A percentile compares a stretch with the other conserved stretches of the same genome.
phyloP scores from a whole-genome alignment of 1,140 invertebrate genomes.

The Teleogryllus occipitalis region DNA sequence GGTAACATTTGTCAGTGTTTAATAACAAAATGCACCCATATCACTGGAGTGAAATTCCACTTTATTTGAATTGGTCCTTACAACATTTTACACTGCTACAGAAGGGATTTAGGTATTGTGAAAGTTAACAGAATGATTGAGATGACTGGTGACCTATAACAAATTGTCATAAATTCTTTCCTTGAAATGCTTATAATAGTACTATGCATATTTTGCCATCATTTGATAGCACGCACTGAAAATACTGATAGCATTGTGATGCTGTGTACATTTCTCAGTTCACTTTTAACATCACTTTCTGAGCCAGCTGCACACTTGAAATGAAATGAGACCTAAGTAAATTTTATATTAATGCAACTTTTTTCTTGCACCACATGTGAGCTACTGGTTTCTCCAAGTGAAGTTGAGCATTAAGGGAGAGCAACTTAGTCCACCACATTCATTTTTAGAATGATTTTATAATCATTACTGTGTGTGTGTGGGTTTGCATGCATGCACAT shows the following conservation, averaged over 20 bases:
- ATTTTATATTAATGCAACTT: no score
- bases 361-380: no score
- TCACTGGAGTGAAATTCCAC: not conserved
- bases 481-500: no score
- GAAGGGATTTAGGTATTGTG: not conserved
- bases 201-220: not conserved
- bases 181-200: not conserved
- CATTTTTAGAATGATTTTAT: no score
- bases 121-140: not conserved
- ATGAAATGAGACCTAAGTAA: not conserved
- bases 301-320: not conserved
- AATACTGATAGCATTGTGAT: not conserved
- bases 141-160: not conserved
- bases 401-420: no score
- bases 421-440: no score
- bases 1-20: not conserved
- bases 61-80: constrained; percentile 5
- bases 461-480: no score
- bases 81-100: not conserved
- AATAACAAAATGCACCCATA: not conserved
- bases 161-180: not conserved
- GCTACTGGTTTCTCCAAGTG: no score
- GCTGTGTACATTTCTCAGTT: not conserved
- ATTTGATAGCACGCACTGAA: not conserved
- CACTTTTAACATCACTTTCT: not conserved